Base-by-base conservation (phyloP, 2,797 vertebrate genomes). In the Muraenolepis orangiensis region DNA sequence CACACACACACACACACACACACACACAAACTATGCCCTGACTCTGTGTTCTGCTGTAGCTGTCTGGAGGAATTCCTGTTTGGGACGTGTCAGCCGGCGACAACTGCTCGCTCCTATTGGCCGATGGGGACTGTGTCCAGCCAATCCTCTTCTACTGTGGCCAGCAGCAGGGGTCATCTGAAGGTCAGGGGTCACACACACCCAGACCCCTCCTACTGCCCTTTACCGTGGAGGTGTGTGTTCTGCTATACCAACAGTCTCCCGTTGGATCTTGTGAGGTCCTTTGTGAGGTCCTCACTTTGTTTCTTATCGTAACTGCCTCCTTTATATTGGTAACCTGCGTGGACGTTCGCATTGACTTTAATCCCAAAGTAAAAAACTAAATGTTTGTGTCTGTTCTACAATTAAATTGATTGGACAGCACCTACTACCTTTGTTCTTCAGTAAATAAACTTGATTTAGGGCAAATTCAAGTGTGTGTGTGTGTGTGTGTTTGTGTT, bases 71-170 rank as follows among this genome's bases (percentile, higher is more conserved):
- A 76, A 88, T 94, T 30, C 93, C 93, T 32, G 89, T 96, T 70
- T 99, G 97, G 97, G 95, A 94, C 74, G n/a, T 94, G 76, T 95
- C 96, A 0, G 97, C 95, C 0, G 98, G 96, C 69, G 94, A 95
- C 78, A 95, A 95, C 84, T 96, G 96, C 90, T 96, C 96, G 40
- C 88, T 99, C 32, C 94, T 99, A 66, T 83, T 99, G 87, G 95
- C 94, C 69, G 97, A 99, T 70, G 95, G 95, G 29, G 95, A 96
- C 82, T 94, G 95, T 57, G 93, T 95, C 74, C 96, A 98, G 83
- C 96, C 98, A 68, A 93, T 93, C 30, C 86, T 98, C 61, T 92
- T 96, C 91, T 97, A 96, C 84, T 95, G 95, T 69, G 97, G 98
- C 72, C 94, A 90, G 75, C 94, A 94, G 86, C 84, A 78, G 13